Percentiles rank a stretch among this genome's conserved stretches.
These are phyloP conservation scores for Drosophila rufa DNA, from an alignment of 1,140 invertebrate genomes.

Conservation along the genomic window DNA sequence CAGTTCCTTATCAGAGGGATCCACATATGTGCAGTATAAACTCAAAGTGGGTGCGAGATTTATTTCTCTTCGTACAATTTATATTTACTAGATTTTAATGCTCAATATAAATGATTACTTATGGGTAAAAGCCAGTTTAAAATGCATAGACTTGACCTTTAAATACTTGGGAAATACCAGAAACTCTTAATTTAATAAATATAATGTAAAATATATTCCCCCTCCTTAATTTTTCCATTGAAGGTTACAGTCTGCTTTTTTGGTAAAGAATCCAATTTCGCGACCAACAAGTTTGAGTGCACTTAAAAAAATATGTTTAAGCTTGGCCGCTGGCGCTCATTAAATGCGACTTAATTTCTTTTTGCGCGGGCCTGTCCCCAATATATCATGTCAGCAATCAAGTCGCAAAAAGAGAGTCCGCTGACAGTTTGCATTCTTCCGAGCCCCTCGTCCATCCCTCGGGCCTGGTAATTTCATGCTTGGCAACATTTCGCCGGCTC, in stretches of 20 bases:
- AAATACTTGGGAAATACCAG: too few species aligned
- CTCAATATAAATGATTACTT: not conserved
- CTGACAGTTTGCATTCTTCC: conserved; percentile 71
- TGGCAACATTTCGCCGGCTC: conserved; percentile 66
- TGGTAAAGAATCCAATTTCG: not conserved
- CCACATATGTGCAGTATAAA: conserved; percentile 14
- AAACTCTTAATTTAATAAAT: not conserved
- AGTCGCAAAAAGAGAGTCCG: conserved; percentile 68
- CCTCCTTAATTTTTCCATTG: not conserved
- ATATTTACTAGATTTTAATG: not conserved
- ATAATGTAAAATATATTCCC: too few species aligned
- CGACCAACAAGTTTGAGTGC: conserved; percentile 4
- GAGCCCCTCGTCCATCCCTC: conserved; percentile 11
- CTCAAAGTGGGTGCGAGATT: not conserved
- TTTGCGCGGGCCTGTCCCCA: conserved; percentile 36
- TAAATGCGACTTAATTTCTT: conserved; percentile 74
- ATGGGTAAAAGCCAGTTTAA: not conserved
- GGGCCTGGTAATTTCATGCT: conserved; percentile 70
- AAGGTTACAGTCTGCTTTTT: not conserved
- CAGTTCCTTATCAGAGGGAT: conserved; percentile 15
- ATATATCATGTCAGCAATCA: conserved; percentile 74
- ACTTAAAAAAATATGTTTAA: conserved; percentile 18
- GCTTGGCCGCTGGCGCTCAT: conserved; percentile 55
- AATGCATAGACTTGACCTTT: too few species aligned
- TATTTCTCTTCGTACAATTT: conserved; percentile 2